Evolutionary conservation across 2,888 invertebrate species (phyloP), one percentile per base, ranked within the genome.

Genomic region (Aphrophora alni): DNA sequence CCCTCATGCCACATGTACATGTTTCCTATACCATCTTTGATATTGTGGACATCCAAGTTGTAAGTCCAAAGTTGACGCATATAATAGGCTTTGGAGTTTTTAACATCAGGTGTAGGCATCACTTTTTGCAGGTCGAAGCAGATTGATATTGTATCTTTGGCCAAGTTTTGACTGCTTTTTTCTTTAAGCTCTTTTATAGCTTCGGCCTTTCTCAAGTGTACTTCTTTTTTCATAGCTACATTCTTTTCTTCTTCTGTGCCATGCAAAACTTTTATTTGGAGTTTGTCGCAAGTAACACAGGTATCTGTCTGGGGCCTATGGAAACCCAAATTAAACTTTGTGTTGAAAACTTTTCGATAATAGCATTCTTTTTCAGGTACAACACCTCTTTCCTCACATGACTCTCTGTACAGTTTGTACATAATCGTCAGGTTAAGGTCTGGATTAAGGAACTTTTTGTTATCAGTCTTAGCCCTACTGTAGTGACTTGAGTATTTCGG

Each of bases 401-500:
- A 59, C 59, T 79, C 59, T 21, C 25, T 38, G 26, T 79, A 79
- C 8, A 75, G 74, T 0, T 25, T 25, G 27, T 79, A 79, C 79
- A 79, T 79, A 4, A 74, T 71, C 7, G 7, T 78, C 21, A 78
- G n/a, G 26, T 28, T 78, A 24, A 78, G 38, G 21, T 28, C 21
- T 21, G 10, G 4, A 68, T 69, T 28, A 21, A 77, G 70, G 21
- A 70, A 77, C 21, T 77, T 71, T 69, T 17, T 71, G 70, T 51
- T 79, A 33, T 21, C n/a, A 75, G 38, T 51, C 8, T 72, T 51
- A 24, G 27, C 51, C 21, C 74, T 75, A 28, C 26, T 59, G 74
- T 78, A 78, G 38, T 78, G 74, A 74, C 78, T 78, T 44, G 73
- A 74, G 59, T 74, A 78, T 17, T 44, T 78, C 5, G 78, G 79